These are phyloP conservation scores for Drosophila maculinotata DNA, from an alignment of 2,888 invertebrate genomes.

Conservation along the genomic window DNA sequence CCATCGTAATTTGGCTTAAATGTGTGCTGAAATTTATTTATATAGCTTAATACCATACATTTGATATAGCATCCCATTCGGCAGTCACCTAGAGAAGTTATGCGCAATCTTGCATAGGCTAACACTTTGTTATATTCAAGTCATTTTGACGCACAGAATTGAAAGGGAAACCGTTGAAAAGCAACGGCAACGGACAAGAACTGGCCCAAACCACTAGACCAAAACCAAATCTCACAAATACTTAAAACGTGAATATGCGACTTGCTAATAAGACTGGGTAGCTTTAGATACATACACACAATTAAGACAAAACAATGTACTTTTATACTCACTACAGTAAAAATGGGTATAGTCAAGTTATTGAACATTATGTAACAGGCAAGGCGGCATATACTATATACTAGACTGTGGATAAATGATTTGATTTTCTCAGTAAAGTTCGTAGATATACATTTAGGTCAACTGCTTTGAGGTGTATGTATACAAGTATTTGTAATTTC, in stretches of 20 bases:
- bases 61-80: constrained; percentile 1
- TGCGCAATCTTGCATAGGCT: background rate
- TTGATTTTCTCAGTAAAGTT: too few species aligned
- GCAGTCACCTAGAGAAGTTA: background rate
- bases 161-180: constrained; percentile 58
- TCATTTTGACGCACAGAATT: constrained; percentile 40
- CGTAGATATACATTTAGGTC: background rate
- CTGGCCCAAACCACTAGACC: constrained; percentile 71
- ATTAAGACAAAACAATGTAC: constrained; percentile 9
- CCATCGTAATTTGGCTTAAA: too few species aligned
- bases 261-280: constrained; percentile 21
- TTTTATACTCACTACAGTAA: background rate
- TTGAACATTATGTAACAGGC: background rate
- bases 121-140: constrained; percentile 29
- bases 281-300: constrained; percentile 9
- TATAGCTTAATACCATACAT: background rate
- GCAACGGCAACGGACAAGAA: constrained; percentile 65
- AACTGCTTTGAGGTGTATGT: background rate
- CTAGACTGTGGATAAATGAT: too few species aligned
- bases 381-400: too few species aligned
- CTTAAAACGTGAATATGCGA: constrained; percentile 29
- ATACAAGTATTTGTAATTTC: background rate
- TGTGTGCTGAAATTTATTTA: too few species aligned
- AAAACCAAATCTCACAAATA: constrained; percentile 36
- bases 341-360: background rate